A percentile compares a stretch with the other conserved stretches of the same genome.
phyloP scores from a whole-genome alignment of 2,113 vertebrate species.

The Cephalopholis sonnerati region DNA sequence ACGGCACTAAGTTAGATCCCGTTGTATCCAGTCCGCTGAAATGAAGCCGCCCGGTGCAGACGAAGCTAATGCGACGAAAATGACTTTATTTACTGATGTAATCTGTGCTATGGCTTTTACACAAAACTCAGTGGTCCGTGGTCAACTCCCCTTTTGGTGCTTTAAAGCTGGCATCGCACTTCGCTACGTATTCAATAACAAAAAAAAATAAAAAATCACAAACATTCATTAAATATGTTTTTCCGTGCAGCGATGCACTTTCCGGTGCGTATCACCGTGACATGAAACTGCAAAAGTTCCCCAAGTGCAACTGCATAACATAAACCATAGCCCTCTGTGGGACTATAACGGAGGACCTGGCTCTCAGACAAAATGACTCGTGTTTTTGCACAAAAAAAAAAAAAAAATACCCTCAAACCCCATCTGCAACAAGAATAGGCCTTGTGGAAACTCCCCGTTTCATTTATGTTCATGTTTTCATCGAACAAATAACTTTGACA shows the following conservation, averaged over 20 bases:
- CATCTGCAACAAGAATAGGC: constrained; percentile 3
- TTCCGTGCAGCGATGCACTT: neutral
- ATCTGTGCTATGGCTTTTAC: neutral
- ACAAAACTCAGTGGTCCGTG: constrained; percentile 30
- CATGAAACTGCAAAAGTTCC: constrained; percentile 47
- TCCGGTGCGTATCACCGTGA: neutral
- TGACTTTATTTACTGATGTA: constrained; percentile 27
- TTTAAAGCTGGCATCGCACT: constrained; percentile 16
- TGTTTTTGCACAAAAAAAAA: neutral
- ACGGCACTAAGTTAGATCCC: constrained; percentile 37
- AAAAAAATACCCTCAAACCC: constrained; percentile 13
- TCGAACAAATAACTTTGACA: constrained; percentile 55
- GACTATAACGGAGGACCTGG: neutral
- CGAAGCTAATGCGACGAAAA: constrained; percentile 26
- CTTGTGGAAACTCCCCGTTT: neutral
- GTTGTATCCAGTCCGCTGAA: constrained; percentile 11
- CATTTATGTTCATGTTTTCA: constrained; percentile 26
- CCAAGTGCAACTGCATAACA: constrained; percentile 35
- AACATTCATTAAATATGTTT: too few relatives aligned
- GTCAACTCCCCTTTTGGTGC: constrained; percentile 21
- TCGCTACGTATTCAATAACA: neutral
- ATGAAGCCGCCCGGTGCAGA: constrained; percentile 33
- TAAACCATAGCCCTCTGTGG: neutral
- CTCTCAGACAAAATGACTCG: neutral
- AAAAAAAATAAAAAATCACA: too few relatives aligned